Evolutionary conservation across 2,888 invertebrate species (phyloP).

Genomic region (Drosophila rubida): DNA sequence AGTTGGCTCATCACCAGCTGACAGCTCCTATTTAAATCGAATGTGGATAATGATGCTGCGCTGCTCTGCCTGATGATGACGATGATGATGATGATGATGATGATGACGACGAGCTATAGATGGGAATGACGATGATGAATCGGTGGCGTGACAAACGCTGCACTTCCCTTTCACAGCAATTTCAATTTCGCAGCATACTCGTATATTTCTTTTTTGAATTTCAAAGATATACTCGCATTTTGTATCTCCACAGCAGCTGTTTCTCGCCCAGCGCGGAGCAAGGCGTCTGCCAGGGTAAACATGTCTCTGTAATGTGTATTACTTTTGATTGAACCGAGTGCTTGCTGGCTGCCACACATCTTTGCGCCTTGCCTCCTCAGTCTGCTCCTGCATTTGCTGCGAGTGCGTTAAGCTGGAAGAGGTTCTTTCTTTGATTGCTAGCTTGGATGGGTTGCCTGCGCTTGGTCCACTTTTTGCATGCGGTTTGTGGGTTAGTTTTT

Average conservation of each 20-base stretch:
- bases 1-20: slow-evolving; percentile 38
- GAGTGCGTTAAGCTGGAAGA: slow-evolving; percentile 38
- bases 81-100: slow-evolving; percentile 13
- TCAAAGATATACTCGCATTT: slow-evolving; percentile 34
- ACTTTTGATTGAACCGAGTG: slow-evolving; percentile 50
- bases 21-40: slow-evolving; percentile 49
- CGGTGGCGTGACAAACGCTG: slow-evolving; percentile 54
- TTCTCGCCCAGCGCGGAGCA: background rate
- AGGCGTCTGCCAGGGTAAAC: slow-evolving; percentile 38
- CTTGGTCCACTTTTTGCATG: slow-evolving; percentile 16
- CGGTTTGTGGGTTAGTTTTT: slow-evolving; percentile 33
- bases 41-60: slow-evolving; percentile 42
- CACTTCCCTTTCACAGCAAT: slow-evolving; percentile 48
- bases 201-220: slow-evolving; percentile 75
- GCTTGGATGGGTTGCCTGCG: slow-evolving; percentile 4
- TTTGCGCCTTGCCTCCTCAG: background rate
- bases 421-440: slow-evolving; percentile 46
- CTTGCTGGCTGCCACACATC: slow-evolving; percentile 1
- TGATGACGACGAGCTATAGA: slow-evolving; percentile 33
- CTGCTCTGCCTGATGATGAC: slow-evolving; percentile 18
- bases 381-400: background rate
- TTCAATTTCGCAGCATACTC: slow-evolving; percentile 68
- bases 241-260: slow-evolving; percentile 44
- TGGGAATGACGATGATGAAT: slow-evolving; percentile 70
- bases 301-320: slow-evolving; percentile 52